Conservation (phyloP, 2,113 vertebrate genomes). For the Microcebus ravelobensis region DNA sequence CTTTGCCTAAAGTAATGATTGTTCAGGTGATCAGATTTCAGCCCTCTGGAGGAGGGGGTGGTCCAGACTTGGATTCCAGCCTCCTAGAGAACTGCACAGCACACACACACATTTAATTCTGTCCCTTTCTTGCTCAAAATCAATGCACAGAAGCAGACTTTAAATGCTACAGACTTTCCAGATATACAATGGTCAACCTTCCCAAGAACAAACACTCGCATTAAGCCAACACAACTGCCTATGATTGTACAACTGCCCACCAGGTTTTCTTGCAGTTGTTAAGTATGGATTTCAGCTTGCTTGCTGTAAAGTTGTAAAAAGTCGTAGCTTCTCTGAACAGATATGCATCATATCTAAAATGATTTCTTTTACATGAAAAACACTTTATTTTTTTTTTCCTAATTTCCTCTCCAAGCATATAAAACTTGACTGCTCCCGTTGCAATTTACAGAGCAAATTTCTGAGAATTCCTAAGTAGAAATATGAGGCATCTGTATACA, state of each 20-base stretch:
- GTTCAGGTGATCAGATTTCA: accelerated
- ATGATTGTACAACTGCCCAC: accelerated
- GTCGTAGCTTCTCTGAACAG: not conserved
- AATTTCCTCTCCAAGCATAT: not conserved
- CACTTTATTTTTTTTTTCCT: not conserved
- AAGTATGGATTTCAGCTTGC: not conserved
- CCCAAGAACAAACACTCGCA: accelerated
- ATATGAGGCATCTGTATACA: accelerated
- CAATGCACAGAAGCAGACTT: accelerated
- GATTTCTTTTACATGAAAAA: not conserved
- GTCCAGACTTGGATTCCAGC: accelerated
- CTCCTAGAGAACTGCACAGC: accelerated
- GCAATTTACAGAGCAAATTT: not conserved
- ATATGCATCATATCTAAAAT: not conserved
- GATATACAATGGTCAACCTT: not conserved
- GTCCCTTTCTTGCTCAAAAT: not conserved
- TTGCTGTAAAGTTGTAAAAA: not conserved
- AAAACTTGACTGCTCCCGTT: accelerated
- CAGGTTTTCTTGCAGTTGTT: not conserved
- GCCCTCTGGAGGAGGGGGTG: accelerated
- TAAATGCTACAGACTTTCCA: not conserved
- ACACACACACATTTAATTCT: accelerated
- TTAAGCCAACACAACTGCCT: not conserved
- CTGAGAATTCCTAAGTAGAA: not conserved
- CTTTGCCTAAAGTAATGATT: accelerated